Conservation (phyloP, 2,888 invertebrate genomes). For the Dryomyza anilis region DNA sequence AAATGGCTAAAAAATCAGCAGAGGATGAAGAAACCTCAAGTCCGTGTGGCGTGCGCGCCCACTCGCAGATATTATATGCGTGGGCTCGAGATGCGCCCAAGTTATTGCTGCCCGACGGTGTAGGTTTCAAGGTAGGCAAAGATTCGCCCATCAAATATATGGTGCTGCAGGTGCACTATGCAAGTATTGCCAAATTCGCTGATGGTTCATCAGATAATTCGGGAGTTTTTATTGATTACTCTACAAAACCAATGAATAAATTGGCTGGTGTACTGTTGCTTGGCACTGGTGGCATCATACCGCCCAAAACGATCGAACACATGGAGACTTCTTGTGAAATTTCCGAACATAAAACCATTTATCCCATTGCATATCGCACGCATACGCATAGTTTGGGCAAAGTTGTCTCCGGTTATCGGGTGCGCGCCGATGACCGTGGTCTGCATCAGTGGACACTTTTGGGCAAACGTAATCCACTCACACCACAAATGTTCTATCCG, state of each 20-base stretch:
- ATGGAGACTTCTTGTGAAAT: conserved; percentile 92
- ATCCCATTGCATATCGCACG: conserved; percentile 94
- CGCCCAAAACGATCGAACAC: conserved; percentile 71
- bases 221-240: conserved; percentile 81
- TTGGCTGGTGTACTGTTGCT: conserved; percentile 90
- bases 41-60: conserved; percentile 77
- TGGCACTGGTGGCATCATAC: conserved; percentile 84
- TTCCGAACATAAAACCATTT: conserved; percentile 78
- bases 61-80: conserved; percentile 80
- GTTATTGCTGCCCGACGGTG: conserved; percentile 78
- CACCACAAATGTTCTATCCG: conserved; percentile 95
- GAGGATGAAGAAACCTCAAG: conserved; percentile 66
- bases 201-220: conserved; percentile 83
- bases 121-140: conserved; percentile 91
- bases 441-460: conserved; percentile 79
- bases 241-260: conserved; percentile 76
- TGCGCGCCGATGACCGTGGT: conserved; percentile 65
- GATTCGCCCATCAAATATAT: conserved; percentile 83
- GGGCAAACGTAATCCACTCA: conserved; percentile 84
- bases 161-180: conserved; percentile 93
- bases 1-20: conserved; percentile 74
- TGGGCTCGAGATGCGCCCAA: conserved; percentile 93
- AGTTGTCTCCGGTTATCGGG: conserved; percentile 83
- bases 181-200: conserved; percentile 68
- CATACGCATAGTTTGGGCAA: conserved; percentile 91